Evolutionary conservation across 2,888 invertebrate species (phyloP).

Genomic region (Neria commutata): DNA sequence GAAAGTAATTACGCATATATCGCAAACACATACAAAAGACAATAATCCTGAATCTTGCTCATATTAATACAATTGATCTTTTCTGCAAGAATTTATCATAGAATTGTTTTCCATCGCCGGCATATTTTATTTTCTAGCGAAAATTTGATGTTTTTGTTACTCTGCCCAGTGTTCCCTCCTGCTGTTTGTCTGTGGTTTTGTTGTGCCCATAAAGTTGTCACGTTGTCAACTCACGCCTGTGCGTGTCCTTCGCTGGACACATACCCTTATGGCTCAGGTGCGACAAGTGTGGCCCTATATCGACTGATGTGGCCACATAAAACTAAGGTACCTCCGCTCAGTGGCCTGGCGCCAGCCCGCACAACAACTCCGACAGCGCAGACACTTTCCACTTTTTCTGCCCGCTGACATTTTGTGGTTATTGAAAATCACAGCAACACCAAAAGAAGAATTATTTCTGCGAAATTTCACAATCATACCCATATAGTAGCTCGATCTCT

Average conservation of each 20-base stretch:
- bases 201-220: too few species aligned
- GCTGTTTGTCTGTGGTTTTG: too few species aligned
- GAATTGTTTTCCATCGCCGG: too few species aligned
- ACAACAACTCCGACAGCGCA: background rate
- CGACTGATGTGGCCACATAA: background rate
- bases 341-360: conserved; percentile 40
- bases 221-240: background rate
- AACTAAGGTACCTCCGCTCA: background rate
- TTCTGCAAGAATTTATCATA: too few species aligned
- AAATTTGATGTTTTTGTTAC: too few species aligned
- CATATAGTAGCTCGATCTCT: background rate
- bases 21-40: too few species aligned
- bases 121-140: too few species aligned
- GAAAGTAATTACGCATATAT: too few species aligned
- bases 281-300: conserved; percentile 35
- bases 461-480: background rate
- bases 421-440: conserved; percentile 21
- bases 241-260: background rate
- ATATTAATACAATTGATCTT: too few species aligned
- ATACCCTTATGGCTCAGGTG: conserved; percentile 31
- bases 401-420: conserved; percentile 31
- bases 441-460: conserved; percentile 15
- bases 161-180: too few species aligned
- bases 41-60: too few species aligned
- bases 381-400: conserved; percentile 6